phyloP scores from a whole-genome alignment of 2,113 vertebrate genomes.

The Periophthalmodon schlosseri region DNA sequence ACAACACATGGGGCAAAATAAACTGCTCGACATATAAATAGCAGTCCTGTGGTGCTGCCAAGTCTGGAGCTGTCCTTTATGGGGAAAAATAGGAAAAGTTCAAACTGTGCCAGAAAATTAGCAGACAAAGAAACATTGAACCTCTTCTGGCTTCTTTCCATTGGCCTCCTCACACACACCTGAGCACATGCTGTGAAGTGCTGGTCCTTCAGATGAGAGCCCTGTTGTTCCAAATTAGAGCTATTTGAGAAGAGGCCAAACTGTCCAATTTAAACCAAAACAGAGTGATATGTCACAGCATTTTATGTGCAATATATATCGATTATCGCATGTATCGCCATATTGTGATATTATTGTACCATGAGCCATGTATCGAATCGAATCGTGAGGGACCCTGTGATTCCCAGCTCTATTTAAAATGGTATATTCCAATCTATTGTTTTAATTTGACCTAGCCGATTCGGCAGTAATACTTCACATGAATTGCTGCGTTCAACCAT shows the following conservation, averaged over 20 bases:
- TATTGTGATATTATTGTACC: not conserved
- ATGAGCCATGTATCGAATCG: too few species aligned
- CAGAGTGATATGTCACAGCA: not conserved
- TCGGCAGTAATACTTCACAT: not conserved
- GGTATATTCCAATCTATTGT: not conserved
- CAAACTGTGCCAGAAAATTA: constrained; percentile 13
- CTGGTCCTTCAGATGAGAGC: constrained; percentile 51
- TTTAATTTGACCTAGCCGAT: not conserved
- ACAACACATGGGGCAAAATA: constrained; percentile 14
- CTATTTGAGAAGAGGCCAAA: constrained; percentile 52
- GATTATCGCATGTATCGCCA: not conserved
- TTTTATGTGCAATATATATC: too few species aligned
- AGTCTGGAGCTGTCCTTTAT: constrained; percentile 21
- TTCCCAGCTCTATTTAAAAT: too few species aligned
- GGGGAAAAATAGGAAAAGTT: constrained; percentile 17
- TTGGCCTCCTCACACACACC: constrained; percentile 14
- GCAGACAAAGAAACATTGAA: constrained; percentile 26
- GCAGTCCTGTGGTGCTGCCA: constrained; percentile 12
- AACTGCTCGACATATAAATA: constrained; percentile 16
- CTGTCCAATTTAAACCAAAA: constrained; percentile 29
- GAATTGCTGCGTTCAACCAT: not conserved
- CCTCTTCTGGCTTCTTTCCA: constrained; percentile 34
- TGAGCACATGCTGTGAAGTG: constrained; percentile 48
- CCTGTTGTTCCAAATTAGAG: constrained; percentile 60
- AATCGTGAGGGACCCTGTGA: too few species aligned